Base-by-base conservation (phyloP, 2,888 invertebrate species). In the Thymelicus lineola region DNA sequence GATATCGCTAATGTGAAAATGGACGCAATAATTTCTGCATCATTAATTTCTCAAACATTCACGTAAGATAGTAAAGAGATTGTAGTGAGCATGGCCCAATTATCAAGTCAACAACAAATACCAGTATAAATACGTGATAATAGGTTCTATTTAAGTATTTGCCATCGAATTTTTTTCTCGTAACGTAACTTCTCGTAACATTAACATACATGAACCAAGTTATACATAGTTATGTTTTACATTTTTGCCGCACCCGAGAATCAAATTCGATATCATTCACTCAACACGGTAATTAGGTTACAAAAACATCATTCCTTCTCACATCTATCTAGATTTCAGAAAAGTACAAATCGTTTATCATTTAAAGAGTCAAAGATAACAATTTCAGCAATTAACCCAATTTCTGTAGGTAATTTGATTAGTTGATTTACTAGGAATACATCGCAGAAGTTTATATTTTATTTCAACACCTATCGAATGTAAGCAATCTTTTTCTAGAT, bases 401-500 rank as follows among this genome's bases (percentile, higher is more conserved):
- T 69, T 69, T 15, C 28, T 28, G 28, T 28, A 46, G 46, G 38
- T 58, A 48, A 58, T 69, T 50, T 42, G 63, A 63, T 63, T 68
- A 69, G 48, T 48, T 63, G 38, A 63, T 63, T 50, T 57, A 12
- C 20, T 57, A 69, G 10, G 12, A 62, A 50, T 38, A 57, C n/a
- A 62, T 68, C 57, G 62, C 46, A 48, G 68, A 68, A 67, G 15
- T 48, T 14, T 46, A 36, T 55, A 42, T 75, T 67, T 75, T 73
- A 74, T 74, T 76, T 76, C 76, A 74, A 73, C 70, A 73, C 69
- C 68, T 63, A 72, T 73, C 74, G 74, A 74, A 76, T 74, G 70
- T 74, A 71, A 71, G 75, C 71, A 61, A 72, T 75, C 73, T 71
- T 75, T 83, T 83, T 86, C 74, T 86, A 82, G 86, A 86, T 77